Conservation (phyloP, 2,888 invertebrate genomes). For the Sinohyriopsis cumingii region DNA sequence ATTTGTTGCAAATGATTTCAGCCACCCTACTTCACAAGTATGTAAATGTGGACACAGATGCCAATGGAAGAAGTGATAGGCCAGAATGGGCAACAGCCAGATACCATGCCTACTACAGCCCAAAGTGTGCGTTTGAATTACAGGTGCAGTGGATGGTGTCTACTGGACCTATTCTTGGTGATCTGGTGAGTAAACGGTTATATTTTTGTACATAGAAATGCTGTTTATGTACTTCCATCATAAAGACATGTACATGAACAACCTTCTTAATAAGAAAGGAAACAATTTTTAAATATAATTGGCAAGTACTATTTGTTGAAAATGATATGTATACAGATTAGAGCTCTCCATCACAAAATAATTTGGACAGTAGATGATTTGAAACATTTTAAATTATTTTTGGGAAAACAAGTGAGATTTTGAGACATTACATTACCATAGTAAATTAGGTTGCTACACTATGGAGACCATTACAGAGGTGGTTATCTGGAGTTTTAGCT, state of each 20-base stretch:
- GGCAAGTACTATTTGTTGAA: too few species aligned
- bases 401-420: too few species aligned
- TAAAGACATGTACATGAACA: conserved; percentile 49
- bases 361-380: too few species aligned
- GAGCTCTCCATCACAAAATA: too few species aligned
- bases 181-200: conserved; percentile 73
- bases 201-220: neutral
- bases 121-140: conserved; percentile 94
- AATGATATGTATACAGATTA: too few species aligned
- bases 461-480: too few species aligned
- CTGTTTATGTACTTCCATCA: neutral
- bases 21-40: conserved; percentile 63
- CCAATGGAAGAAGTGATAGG: conserved; percentile 73
- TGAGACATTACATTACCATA: too few species aligned
- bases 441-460: too few species aligned
- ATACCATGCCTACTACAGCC: conserved; percentile 90
- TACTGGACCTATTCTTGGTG: conserved; percentile 94
- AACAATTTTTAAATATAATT: too few species aligned
- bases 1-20: conserved; percentile 18
- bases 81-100: conserved; percentile 96
- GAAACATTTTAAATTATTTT: too few species aligned
- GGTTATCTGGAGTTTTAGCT: too few species aligned
- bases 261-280: too few species aligned
- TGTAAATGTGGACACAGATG: conserved; percentile 69
- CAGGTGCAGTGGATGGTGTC: conserved; percentile 97